Base-by-base conservation (phyloP, 2,797 vertebrate genomes). In the Alauda arvensis region DNA sequence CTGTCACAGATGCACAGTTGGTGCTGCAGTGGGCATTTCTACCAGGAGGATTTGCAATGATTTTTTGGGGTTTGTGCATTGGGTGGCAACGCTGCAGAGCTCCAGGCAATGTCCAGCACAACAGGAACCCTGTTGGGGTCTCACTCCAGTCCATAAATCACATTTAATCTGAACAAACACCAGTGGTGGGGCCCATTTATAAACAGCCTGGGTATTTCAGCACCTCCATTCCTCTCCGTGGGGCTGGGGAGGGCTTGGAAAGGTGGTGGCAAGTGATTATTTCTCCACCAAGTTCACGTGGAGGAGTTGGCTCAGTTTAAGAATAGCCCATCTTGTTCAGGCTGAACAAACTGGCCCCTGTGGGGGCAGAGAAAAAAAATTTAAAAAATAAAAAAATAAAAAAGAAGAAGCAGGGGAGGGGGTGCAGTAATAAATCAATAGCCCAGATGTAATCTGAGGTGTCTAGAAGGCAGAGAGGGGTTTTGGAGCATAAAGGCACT, bases 361-460 rank as follows among this genome's bases (percentile, higher is more conserved):
- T 95, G 82, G 96, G 83, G 83, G 13, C 37, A 7, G 40, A 40
- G 40, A 10, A 40, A 2, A 81, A 94, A 56, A 80, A 77, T 90
- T 37, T 37, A 37, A 37, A 37, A 37, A 37, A 37, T 10, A 37
- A 37, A 37, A 37, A 37, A 37, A 37, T 37, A 37, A 37, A 37
- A 37, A 37, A 37, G 37, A 10, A 37, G 37, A 90, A 16, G 5
- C 0, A 21, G 10, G 85, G 74, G 10, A 83, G 72, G 67, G 93
- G 88, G 85, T n/a, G 6, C 90, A 83, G 97, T 86, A 95, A 98
- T 99, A 99, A 99, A 99, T 99, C 98, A 99, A 98, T 97, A 96
- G 94, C 96, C 97, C 95, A 98, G 98, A 99, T 99, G 98, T 98
- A 99, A 99, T 99, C 98, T 98, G 97, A 95, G 96, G 97, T 98